These are phyloP conservation scores for Scelioninae gen. 1 DNA, from an alignment of 2,888 invertebrate species.

Conservation along the genomic window DNA sequence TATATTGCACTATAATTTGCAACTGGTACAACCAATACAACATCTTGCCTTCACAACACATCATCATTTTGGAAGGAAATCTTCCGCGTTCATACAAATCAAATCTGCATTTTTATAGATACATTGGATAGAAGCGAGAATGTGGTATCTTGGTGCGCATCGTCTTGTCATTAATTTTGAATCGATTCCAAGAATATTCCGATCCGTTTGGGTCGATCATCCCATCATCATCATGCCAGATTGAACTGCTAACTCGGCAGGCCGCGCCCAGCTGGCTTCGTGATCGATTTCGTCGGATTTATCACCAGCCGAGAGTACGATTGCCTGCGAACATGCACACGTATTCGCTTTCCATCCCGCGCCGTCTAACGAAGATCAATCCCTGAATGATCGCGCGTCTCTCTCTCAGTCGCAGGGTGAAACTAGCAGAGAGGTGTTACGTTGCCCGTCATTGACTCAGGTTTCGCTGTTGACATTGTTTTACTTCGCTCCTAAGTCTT, in stretches of 20 bases:
- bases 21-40: too few species aligned
- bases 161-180: constrained; percentile 38
- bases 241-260: constrained; percentile 19
- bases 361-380: constrained; percentile 17
- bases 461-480: constrained; percentile 53
- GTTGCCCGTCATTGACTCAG: constrained; percentile 31
- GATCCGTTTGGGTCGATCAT: constrained; percentile 33
- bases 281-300: constrained; percentile 49
- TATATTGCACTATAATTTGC: too few species aligned
- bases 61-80: too few species aligned
- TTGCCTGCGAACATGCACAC: constrained; percentile 18
- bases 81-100: background rate
- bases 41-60: too few species aligned
- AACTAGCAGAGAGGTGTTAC: constrained; percentile 35
- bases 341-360: constrained; percentile 28
- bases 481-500: too few species aligned
- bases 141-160: constrained; percentile 5
- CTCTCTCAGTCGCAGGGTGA: constrained; percentile 10
- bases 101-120: background rate
- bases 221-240: constrained; percentile 28
- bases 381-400: constrained; percentile 2
- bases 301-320: constrained; percentile 23
- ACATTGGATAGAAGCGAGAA: background rate
- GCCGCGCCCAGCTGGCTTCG: constrained; percentile 34
- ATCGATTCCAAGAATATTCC: constrained; percentile 58